Percentiles rank a stretch among this genome's conserved stretches.
These are phyloP conservation scores for Probosciger aterrimus DNA, from an alignment of 2,113 vertebrate genomes.

Conservation along the genomic window DNA sequence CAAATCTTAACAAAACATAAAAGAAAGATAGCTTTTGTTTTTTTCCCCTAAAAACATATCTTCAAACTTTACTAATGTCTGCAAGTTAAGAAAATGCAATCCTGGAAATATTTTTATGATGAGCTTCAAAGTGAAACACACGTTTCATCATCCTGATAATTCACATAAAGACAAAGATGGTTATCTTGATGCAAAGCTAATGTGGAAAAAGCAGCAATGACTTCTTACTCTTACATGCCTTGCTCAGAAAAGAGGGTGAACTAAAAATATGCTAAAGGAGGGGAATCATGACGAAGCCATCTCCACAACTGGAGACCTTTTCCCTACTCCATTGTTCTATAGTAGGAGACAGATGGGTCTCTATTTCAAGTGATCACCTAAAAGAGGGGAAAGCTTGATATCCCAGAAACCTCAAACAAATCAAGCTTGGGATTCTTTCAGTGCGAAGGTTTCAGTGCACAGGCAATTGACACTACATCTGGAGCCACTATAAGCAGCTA, in stretches of 20 bases:
- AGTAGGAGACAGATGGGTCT: neutral
- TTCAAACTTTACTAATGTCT: neutral
- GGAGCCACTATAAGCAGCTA: neutral
- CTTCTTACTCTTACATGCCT: neutral
- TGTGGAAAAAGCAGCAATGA: neutral
- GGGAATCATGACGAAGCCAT: neutral
- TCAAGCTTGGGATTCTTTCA: neutral
- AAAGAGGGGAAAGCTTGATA: neutral
- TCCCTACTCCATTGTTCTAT: neutral
- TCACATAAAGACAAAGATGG: neutral
- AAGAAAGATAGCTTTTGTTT: neutral
- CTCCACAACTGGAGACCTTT: neutral
- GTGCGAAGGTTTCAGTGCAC: neutral
- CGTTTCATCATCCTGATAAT: neutral
- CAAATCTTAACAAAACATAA: neutral
- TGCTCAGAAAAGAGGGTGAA: neutral
- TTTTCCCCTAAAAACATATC: fast-evolving
- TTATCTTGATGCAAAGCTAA: neutral
- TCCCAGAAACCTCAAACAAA: neutral
- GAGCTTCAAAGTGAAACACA: neutral
- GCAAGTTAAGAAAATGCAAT: neutral
- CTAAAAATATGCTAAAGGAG: neutral
- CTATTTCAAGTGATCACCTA: neutral
- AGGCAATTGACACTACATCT: neutral
- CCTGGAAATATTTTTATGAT: neutral